A percentile compares a stretch with the other conserved stretches of the same genome.
phyloP scores from a whole-genome alignment of 2,113 vertebrate genomes.

The Lucifuga dentata region DNA sequence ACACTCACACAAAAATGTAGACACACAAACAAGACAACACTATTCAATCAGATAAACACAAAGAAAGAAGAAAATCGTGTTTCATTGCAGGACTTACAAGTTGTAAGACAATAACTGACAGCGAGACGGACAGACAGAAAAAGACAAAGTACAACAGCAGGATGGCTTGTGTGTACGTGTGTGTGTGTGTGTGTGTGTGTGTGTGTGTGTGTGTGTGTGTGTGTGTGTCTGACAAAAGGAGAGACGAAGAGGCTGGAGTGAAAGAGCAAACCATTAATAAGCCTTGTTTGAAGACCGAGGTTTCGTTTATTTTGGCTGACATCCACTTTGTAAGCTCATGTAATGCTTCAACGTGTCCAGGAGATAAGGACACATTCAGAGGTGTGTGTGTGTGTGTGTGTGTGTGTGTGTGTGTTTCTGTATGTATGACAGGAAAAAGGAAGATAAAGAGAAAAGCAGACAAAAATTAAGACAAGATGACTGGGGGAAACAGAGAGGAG shows the following conservation, averaged over 20 bases:
- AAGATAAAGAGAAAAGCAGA: conserved; percentile 18
- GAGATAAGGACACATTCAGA: conserved; percentile 40
- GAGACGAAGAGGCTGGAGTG: neutral
- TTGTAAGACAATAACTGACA: neutral
- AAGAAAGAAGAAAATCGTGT: neutral
- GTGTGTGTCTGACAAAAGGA: conserved; percentile 6
- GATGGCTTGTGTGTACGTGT: too few relatives aligned
- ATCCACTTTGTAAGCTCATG: conserved; percentile 56
- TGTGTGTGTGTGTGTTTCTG: neutral
- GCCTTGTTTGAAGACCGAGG: conserved; percentile 19
- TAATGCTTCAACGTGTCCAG: conserved; percentile 46
- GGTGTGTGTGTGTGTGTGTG: conserved; percentile 12
- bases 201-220: neutral
- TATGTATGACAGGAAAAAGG: neutral
- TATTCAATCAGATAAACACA: conserved; percentile 16
- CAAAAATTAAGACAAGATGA: conserved; percentile 13
- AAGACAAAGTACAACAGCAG: neutral
- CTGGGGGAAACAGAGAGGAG: conserved; percentile 23
- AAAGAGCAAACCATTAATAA: conserved; percentile 48
- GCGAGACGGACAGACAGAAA: conserved; percentile 21
- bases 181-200: too few relatives aligned
- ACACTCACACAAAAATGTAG: conserved; percentile 1
- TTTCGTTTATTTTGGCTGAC: conserved; percentile 54
- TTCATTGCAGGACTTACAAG: conserved; percentile 1
- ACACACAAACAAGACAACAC: conserved; percentile 9